Base-by-base conservation (phyloP, 2,113 vertebrate species). In the Gallinago jamesoni region DNA sequence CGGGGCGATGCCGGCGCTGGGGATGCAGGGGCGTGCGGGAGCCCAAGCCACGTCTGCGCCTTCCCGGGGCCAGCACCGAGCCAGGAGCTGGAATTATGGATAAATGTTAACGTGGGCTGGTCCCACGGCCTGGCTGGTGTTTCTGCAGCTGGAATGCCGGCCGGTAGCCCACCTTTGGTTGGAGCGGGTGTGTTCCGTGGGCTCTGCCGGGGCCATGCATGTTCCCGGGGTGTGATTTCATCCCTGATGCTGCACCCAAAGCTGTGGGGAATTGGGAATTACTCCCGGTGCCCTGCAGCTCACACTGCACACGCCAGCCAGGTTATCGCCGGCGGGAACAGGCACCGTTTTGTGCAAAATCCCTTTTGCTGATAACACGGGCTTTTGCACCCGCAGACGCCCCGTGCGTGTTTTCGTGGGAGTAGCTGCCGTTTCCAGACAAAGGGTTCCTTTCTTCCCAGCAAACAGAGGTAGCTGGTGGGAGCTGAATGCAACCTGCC, bases 401-500 rank as follows among this genome's bases (percentile, higher is more conserved):
- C 70, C 78, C 4, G 2, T 2, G 79, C 7, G 0, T 35, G 84
- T 4, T 75, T 87, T 45, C 48, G 52, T 60, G 81, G 69, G 39
- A 89, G 74, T 72, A 78, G 69, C 73, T 74, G 69, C 77, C 82
- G 74, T 37, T 94, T 53, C 91, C 93, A 89, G 82, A 97, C 89
- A 94, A 96, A 96, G 89, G 57, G 70, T 77, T 96, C 77, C 89
- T 89, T 92, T 96, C 87, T 92, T 91, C 87, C 87, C 74, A 64
- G 92, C 84, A 55, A 53, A 41, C 45, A 35, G 96, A 92, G 81
- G 91, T 94, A 52, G 91, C 86, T 92, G 91, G 84, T 92, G 91
- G 48, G 84, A 91, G 87, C 87, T 70, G 94, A 94, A 89, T 28
- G 30, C 78, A 93, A 68, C 93, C 89, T 92, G 74, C 93, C 80